phyloP scores from a whole-genome alignment of 2,113 vertebrate genomes.

The Dipodomys ordii region DNA sequence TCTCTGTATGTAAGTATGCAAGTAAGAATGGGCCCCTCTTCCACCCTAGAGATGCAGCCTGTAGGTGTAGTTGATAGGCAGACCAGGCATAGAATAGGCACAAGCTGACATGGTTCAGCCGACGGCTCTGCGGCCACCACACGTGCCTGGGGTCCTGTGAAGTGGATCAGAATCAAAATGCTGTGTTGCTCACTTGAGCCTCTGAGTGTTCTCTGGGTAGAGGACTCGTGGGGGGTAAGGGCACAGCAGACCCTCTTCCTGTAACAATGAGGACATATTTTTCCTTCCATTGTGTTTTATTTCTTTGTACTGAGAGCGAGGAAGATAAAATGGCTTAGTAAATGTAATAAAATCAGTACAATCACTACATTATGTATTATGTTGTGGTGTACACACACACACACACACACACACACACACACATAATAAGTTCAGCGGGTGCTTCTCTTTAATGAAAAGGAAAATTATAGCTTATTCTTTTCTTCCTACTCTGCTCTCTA shows the following conservation, averaged over 20 bases:
- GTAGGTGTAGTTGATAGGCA: slow-evolving; percentile 79
- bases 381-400: too few species aligned
- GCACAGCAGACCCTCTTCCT: slow-evolving; percentile 41
- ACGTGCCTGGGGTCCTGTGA: background rate
- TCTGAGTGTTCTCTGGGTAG: slow-evolving; percentile 11
- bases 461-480: slow-evolving; percentile 69
- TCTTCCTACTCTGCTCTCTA: slow-evolving; percentile 70
- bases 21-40: slow-evolving; percentile 56
- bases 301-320: slow-evolving; percentile 69
- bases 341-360: slow-evolving; percentile 3
- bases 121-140: slow-evolving; percentile 79
- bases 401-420: too few species aligned
- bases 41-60: slow-evolving; percentile 82
- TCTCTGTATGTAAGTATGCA: background rate
- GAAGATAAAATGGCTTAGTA: slow-evolving; percentile 56
- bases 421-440: slow-evolving; percentile 61
- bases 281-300: slow-evolving; percentile 61
- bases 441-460: slow-evolving; percentile 75
- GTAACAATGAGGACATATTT: slow-evolving; percentile 64
- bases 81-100: slow-evolving; percentile 76
- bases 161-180: background rate
- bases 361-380: background rate
- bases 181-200: background rate
- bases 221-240: background rate
- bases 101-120: slow-evolving; percentile 55